phyloP scores from a whole-genome alignment of 2,797 vertebrate genomes.

The Eulemur coronatus region DNA sequence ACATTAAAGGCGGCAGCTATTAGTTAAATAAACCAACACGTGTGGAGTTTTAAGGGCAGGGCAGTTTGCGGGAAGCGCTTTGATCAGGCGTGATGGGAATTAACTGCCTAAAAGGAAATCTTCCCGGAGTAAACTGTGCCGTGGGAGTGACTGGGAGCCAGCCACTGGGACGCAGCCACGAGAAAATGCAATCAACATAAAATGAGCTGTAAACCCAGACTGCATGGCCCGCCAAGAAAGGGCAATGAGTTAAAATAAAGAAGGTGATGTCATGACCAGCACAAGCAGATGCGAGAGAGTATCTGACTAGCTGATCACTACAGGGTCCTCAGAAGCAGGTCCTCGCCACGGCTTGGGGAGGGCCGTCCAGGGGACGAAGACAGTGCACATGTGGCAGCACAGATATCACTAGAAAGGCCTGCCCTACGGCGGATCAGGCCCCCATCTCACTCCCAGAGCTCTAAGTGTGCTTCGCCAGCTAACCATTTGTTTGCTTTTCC shows the following conservation, averaged over 20 bases:
- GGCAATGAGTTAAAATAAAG: neutral
- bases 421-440: neutral
- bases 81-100: slow-evolving; percentile 8
- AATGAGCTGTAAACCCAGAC: neutral
- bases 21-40: slow-evolving; percentile 35
- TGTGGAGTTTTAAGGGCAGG: neutral
- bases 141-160: neutral
- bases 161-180: neutral
- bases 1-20: neutral
- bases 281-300: neutral
- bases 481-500: neutral
- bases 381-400: neutral
- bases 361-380: neutral
- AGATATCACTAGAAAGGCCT: neutral
- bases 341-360: fast-evolving
- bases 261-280: neutral
- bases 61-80: neutral
- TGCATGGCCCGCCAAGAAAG: fast-evolving
- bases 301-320: neutral
- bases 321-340: neutral
- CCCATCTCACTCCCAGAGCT: neutral
- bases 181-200: neutral
- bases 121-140: neutral
- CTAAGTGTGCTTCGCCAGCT: neutral
- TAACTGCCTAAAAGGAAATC: neutral